A percentile compares a stretch with the other conserved stretches of the same genome.
Evolutionary conservation across 2,888 invertebrate species (phyloP).

Genomic region (Uloborus plumipes): DNA sequence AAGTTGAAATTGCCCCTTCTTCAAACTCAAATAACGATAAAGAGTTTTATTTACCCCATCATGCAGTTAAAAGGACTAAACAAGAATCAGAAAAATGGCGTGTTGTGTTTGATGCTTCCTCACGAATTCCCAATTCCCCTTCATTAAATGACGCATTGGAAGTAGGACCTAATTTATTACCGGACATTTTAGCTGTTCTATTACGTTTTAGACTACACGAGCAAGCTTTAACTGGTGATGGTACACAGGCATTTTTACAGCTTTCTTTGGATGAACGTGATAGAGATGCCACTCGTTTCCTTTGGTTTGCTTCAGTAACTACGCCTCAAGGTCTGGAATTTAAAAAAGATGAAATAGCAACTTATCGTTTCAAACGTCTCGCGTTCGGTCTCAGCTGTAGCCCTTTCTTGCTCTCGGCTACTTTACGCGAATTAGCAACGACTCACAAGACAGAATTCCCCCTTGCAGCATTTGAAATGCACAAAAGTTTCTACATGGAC

Average conservation of each 20-base stretch:
- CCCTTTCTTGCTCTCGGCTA: not conserved
- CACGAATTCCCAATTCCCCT: not conserved
- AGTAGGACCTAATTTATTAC: too few species aligned
- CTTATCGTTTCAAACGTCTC: not conserved
- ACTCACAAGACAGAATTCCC: too few species aligned
- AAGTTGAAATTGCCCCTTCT: not conserved
- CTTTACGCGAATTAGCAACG: too few species aligned
- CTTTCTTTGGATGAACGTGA: not conserved
- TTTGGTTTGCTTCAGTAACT: not conserved
- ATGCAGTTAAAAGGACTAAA: not conserved
- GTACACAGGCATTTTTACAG: not conserved
- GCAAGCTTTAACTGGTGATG: not conserved
- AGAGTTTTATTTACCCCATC: slow-evolving; percentile 2
- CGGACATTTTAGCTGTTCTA: not conserved
- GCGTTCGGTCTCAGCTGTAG: not conserved
- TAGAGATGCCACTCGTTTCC: not conserved
- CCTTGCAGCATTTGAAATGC: too few species aligned
- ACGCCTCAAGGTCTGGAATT: not conserved
- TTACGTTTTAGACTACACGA: not conserved
- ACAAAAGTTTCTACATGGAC: too few species aligned
- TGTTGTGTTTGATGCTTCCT: not conserved
- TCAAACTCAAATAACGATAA: not conserved
- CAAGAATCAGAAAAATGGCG: not conserved
- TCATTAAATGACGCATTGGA: slow-evolving; percentile 1
- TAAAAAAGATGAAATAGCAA: not conserved